Percentiles rank a stretch among this genome's conserved stretches.
Conservation (phyloP, 2,888 invertebrate species). For the Tridacna gigas region DNA sequence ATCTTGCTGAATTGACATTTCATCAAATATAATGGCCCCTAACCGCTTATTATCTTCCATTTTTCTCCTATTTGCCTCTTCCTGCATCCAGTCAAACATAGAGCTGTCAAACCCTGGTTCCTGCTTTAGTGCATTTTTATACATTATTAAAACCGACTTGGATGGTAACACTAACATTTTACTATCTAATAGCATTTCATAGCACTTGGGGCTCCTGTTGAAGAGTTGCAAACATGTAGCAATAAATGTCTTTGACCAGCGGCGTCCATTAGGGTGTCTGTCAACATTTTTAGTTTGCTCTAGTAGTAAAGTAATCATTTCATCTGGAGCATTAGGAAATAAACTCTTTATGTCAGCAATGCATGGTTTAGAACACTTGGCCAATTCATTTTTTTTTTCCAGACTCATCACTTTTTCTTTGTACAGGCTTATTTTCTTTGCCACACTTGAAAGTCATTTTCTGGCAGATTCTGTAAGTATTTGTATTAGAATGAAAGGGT, state of each 20-base stretch:
- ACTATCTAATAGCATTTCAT: neutral
- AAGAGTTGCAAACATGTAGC: neutral
- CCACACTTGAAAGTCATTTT: constrained; percentile 12
- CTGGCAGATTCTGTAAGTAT: constrained; percentile 2
- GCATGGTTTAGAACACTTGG: neutral
- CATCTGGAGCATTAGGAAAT: constrained; percentile 20
- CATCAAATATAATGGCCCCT: constrained; percentile 20
- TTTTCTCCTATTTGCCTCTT: constrained; percentile 8
- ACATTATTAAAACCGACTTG: constrained; percentile 12
- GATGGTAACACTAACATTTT: constrained; percentile 10
- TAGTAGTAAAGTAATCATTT: neutral
- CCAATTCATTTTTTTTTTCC: neutral
- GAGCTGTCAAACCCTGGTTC: constrained; percentile 15
- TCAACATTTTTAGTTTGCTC: constrained; percentile 21
- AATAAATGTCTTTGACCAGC: neutral
- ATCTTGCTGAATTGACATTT: constrained; percentile 20
- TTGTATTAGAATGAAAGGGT: no score
- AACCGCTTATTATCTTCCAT: neutral
- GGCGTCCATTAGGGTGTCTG: constrained; percentile 10
- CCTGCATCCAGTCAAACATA: constrained; percentile 20
- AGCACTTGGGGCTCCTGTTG: neutral
- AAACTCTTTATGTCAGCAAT: neutral
- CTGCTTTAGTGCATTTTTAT: constrained; percentile 5
- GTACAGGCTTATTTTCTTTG: neutral
- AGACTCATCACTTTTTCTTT: neutral